Percentiles rank a stretch among this genome's conserved stretches.
Conservation (phyloP, 2,797 vertebrate species). For the Arctocebus calabarensis region DNA sequence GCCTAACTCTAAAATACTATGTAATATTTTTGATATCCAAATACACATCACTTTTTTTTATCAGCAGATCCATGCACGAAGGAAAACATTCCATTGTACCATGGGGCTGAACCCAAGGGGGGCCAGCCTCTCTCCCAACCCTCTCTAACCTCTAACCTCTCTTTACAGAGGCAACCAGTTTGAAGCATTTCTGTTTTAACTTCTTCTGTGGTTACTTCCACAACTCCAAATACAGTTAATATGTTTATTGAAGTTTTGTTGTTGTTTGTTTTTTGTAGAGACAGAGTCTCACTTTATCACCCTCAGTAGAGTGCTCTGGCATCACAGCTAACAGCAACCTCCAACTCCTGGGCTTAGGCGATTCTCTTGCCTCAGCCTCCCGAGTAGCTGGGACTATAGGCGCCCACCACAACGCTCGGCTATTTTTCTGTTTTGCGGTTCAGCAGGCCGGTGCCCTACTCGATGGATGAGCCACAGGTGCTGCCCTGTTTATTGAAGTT, state of each 20-base stretch:
- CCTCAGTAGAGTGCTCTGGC: too few species aligned
- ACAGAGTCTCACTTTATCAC: too few species aligned
- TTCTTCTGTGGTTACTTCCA: background rate
- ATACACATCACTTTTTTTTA: background rate
- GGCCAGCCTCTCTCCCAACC: background rate
- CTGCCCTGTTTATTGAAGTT: background rate
- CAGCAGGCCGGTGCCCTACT: too few species aligned
- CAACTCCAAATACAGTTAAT: background rate
- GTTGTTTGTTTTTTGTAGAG: too few species aligned
- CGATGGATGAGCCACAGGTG: too few species aligned
- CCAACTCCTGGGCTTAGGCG: too few species aligned
- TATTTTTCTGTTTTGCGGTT: too few species aligned
- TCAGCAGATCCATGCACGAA: background rate
- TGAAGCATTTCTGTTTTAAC: conserved; percentile 1
- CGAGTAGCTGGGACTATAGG: too few species aligned
- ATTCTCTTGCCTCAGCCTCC: too few species aligned
- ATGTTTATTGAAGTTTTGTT: background rate
- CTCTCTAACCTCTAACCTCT: background rate
- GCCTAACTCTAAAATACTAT: background rate
- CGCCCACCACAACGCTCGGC: too few species aligned
- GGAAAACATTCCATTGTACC: background rate
- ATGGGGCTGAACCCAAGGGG: background rate
- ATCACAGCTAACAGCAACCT: too few species aligned
- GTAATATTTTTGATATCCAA: conserved; percentile 26
- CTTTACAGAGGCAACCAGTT: background rate